Evolutionary conservation across 2,113 vertebrate species (phyloP), one percentile per base, ranked within the genome.

Genomic region (Brienomyrus brachyistius): DNA sequence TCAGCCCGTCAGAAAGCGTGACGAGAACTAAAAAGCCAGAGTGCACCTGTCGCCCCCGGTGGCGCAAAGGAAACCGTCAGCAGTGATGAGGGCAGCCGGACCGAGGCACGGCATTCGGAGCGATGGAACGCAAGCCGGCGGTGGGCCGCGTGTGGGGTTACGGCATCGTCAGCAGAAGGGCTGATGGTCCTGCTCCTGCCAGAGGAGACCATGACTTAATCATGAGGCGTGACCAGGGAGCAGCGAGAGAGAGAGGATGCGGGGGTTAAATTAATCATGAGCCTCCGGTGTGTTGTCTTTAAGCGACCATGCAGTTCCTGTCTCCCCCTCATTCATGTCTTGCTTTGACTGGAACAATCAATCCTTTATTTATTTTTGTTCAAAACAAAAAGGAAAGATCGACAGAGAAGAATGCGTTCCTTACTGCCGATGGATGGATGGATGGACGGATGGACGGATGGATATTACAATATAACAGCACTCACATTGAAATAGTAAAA

Each of bases 131-230:
- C 17, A 4, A 47, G 86, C 51, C 6, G 40, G 19, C 54, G 21
- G 56, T n/a, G 9, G 40, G 40, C 40, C 21, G 89, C 15, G 21
- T 23, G 27, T 23, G 70, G 51, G 70, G 48, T 59, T 19, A 15
- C 13, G 23, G 27, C 15, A 11, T 43, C 27, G 50, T 47, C 66
- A 88, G 45, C 19, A 48, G 40, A 54, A n/a, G 9, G 21, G 89
- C 13, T 87, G 8, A 86, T n/a, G 27, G 21, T 17, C 47, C 35
- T 47, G 21, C 31, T 1, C 43, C 40, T 80, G 27, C 15, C 54
- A 90, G 85, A 70, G 31, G 51, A 17, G 50, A 48, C 86, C 82
- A 92, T 91, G 52, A 92, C 88, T 90, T 92, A 92, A 87, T 91
- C 45, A 89, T 90, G 89, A 89, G 74, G 21, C 5, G 0, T 5